Evolutionary conservation across 1,140 invertebrate species (phyloP).

Genomic region (Aphaenogaster rudis): DNA sequence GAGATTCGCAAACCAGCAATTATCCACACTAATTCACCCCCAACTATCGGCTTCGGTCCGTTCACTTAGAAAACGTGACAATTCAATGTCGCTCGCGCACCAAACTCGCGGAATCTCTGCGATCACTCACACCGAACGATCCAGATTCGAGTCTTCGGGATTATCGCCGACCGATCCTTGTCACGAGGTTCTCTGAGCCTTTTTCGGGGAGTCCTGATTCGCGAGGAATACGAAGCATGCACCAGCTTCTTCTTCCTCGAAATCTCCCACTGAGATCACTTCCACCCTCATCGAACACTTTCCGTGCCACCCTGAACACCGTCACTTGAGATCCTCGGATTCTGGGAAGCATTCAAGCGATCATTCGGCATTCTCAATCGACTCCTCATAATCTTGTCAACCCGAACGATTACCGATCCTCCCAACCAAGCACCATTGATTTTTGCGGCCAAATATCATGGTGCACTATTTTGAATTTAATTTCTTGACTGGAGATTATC

Average conservation of each 20-base stretch:
- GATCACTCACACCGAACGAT: constrained; percentile 55
- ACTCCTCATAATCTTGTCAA: not conserved
- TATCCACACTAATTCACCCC: constrained; percentile 46
- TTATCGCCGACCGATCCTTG: constrained; percentile 21
- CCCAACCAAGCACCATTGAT: not conserved
- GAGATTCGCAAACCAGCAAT: constrained; percentile 13
- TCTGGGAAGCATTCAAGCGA: constrained; percentile 17
- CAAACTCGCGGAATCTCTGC: constrained; percentile 27
- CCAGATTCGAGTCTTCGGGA: constrained; percentile 39
- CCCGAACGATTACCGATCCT: not conserved
- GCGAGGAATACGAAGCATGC: constrained; percentile 27
- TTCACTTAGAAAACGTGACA: constrained; percentile 39
- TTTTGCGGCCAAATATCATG: constrained; percentile 6
- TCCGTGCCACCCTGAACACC: constrained; percentile 20
- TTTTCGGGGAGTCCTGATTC: not conserved
- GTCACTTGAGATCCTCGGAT: constrained; percentile 55
- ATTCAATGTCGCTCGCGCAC: constrained; percentile 48
- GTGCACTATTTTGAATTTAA: not conserved
- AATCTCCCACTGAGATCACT: constrained; percentile 59
- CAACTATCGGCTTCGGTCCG: constrained; percentile 11
- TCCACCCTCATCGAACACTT: constrained; percentile 46
- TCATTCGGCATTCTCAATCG: constrained; percentile 32
- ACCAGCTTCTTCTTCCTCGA: constrained; percentile 22
- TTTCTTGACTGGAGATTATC: not conserved
- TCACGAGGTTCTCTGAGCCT: not conserved